These are phyloP conservation scores for Pterostichus niger DNA, from an alignment of 2,888 invertebrate species.

Conservation along the genomic window DNA sequence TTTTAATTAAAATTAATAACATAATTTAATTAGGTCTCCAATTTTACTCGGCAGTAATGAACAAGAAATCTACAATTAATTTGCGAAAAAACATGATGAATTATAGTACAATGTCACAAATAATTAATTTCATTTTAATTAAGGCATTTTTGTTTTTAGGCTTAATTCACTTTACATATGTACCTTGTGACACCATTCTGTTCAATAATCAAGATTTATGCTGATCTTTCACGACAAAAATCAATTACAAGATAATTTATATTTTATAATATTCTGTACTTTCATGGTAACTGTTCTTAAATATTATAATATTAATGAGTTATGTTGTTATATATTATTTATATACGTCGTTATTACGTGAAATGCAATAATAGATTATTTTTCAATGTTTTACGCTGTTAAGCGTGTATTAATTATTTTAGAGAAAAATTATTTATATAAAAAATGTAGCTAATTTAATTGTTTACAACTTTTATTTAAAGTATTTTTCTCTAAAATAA, in stretches of 20 bases:
- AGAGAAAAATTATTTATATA: too few species aligned
- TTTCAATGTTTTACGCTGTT: too few species aligned
- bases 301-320: slow-evolving; percentile 5
- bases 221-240: not conserved
- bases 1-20: not conserved
- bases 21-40: not conserved
- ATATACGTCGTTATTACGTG: not conserved
- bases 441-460: too few species aligned
- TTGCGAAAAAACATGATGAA: slow-evolving; percentile 35
- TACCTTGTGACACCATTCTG: not conserved
- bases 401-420: too few species aligned
- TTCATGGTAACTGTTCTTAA: not conserved
- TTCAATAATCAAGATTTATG: not conserved
- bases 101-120: slow-evolving; percentile 29
- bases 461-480: too few species aligned
- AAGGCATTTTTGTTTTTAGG: slow-evolving; percentile 12
- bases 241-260: not conserved
- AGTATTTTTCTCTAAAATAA: too few species aligned
- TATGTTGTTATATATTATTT: not conserved
- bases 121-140: slow-evolving; percentile 52
- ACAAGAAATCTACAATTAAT: slow-evolving; percentile 12
- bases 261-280: not conserved
- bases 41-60: not conserved
- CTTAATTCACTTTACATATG: slow-evolving; percentile 1
- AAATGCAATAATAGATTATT: too few species aligned